A percentile compares a stretch with the other conserved stretches of the same genome.
Conservation (phyloP, 1,140 invertebrate species). For the Eueides isabella region DNA sequence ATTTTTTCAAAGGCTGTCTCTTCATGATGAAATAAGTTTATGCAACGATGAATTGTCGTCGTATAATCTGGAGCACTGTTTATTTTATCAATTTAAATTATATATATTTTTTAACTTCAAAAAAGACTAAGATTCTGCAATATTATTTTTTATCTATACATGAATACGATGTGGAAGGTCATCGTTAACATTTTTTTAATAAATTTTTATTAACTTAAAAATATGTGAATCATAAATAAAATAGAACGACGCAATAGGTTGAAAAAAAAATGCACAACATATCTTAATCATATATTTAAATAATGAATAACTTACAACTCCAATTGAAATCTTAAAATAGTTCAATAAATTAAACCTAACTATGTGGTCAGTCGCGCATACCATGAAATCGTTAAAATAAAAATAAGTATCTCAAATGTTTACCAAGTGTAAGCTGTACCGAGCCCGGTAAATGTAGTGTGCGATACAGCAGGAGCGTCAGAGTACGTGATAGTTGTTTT, state of each 20-base stretch:
- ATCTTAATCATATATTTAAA: constrained; percentile 3
- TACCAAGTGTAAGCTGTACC: constrained; percentile 55
- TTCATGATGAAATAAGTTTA: constrained; percentile 21
- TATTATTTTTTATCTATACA: neutral
- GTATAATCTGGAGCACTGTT: constrained; percentile 12
- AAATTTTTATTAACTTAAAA: no score
- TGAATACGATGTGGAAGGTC: neutral
- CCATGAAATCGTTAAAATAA: constrained; percentile 29
- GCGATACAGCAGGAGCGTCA: constrained; percentile 48
- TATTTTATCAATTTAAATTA: constrained; percentile 5
- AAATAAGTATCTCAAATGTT: constrained; percentile 31
- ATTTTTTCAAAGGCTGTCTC: constrained; percentile 25
- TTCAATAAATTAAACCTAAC: constrained; percentile 49
- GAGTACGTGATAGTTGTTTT: constrained; percentile 49
- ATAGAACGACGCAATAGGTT: neutral
- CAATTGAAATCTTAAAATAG: neutral
- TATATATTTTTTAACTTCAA: constrained; percentile 1
- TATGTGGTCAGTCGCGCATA: constrained; percentile 52
- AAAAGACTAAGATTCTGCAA: neutral
- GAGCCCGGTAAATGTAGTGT: constrained; percentile 49
- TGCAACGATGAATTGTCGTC: constrained; percentile 17
- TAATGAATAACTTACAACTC: neutral
- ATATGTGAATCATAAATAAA: neutral
- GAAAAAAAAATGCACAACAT: constrained; percentile 11
- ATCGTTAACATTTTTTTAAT: neutral